Evolutionary conservation across 2,113 vertebrate genomes (phyloP).

Genomic region (Rhynchomys soricoides): DNA sequence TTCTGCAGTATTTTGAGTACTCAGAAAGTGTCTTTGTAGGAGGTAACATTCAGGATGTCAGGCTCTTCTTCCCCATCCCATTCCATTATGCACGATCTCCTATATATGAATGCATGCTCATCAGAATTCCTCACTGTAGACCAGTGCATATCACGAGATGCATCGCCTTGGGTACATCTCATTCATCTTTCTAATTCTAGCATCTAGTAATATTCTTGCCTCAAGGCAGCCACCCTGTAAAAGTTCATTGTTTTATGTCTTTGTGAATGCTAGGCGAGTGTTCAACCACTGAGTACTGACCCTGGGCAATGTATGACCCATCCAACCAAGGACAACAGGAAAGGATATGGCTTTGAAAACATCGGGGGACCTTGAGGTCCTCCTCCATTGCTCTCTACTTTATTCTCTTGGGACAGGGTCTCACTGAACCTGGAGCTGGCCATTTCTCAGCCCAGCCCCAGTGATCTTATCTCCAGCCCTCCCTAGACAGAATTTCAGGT

Average conservation of each 20-base stretch:
- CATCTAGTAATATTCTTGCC: neutral
- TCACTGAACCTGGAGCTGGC: neutral
- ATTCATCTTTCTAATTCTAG: neutral
- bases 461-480: neutral
- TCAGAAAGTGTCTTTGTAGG: neutral
- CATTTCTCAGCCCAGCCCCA: neutral
- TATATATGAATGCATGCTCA: neutral
- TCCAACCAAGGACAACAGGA: neutral
- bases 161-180: neutral
- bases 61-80: neutral
- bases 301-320: neutral
- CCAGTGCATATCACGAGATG: neutral
- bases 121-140: neutral
- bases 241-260: neutral
- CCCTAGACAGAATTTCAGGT: neutral
- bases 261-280: neutral
- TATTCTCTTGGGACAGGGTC: neutral
- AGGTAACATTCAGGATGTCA: neutral
- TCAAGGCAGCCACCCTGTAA: neutral
- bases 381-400: neutral
- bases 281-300: neutral
- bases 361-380: neutral
- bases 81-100: neutral
- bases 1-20: neutral
- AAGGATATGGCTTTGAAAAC: conserved; percentile 1